Evolutionary conservation across 2,888 invertebrate genomes (phyloP).

Genomic region (Clepsis dumicolana): DNA sequence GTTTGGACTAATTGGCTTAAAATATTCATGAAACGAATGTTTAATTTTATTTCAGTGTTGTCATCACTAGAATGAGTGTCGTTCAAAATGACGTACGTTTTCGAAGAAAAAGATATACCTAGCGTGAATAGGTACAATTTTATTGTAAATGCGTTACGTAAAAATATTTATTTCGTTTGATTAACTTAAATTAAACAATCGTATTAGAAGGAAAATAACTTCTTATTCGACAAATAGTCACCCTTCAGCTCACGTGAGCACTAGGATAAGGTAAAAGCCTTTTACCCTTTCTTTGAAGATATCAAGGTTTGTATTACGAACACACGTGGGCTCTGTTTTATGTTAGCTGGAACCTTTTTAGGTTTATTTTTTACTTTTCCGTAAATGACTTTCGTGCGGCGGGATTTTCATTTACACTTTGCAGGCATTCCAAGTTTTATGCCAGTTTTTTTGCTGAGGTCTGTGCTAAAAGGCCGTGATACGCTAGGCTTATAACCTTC

Average conservation of each 20-base stretch:
- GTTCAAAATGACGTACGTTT: too few species aligned
- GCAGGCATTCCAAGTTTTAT: neutral
- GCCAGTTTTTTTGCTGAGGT: neutral
- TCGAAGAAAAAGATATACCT: too few species aligned
- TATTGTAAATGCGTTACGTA: too few species aligned
- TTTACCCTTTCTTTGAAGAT: constrained; percentile 57
- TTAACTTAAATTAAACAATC: too few species aligned
- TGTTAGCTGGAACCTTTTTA: constrained; percentile 38
- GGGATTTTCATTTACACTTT: constrained; percentile 21
- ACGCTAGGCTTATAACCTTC: neutral
- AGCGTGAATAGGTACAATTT: too few species aligned
- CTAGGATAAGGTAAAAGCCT: constrained; percentile 61
- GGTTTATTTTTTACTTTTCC: constrained; percentile 32
- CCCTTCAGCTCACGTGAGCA: constrained; percentile 57
- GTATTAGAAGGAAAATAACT: too few species aligned
- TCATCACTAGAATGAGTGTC: too few species aligned
- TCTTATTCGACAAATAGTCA: constrained; percentile 41
- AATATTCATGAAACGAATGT: too few species aligned
- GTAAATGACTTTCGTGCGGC: constrained; percentile 23
- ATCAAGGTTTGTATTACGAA: constrained; percentile 41
- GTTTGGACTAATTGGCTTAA: too few species aligned
- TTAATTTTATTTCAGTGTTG: too few species aligned
- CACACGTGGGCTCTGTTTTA: constrained; percentile 29
- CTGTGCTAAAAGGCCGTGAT: neutral
- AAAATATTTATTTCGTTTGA: too few species aligned